Percentiles rank a stretch among this genome's conserved stretches.
Evolutionary conservation across 2,113 vertebrate species (phyloP).

Genomic region (Hyperoodon ampullatus): DNA sequence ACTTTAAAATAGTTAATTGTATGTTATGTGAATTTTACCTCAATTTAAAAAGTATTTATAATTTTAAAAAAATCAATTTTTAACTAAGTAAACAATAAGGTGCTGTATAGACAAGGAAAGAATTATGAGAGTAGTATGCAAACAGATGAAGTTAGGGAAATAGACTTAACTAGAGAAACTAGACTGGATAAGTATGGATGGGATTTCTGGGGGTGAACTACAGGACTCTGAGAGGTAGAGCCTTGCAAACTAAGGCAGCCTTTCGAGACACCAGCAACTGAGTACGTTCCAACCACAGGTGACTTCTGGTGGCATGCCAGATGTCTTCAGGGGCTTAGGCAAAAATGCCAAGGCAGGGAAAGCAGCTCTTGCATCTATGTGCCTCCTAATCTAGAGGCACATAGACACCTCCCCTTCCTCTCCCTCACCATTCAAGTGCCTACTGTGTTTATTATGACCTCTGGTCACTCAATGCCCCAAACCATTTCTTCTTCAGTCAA

Average conservation of each 20-base stretch:
- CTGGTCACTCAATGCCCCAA: not conserved
- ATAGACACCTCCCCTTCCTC: not conserved
- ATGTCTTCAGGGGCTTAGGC: not conserved
- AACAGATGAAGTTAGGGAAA: not conserved
- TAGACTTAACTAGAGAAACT: not conserved
- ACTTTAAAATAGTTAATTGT: not conserved
- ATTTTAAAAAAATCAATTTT: not conserved
- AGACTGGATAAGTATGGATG: not conserved
- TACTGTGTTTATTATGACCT: not conserved
- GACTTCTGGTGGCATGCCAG: not conserved
- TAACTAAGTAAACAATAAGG: constrained; percentile 6
- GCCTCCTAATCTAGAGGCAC: not conserved
- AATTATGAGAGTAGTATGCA: not conserved
- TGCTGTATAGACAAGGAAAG: not conserved
- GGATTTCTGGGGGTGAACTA: not conserved
- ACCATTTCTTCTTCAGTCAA: not conserved
- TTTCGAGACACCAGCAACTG: not conserved
- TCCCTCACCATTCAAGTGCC: not conserved
- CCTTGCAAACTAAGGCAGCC: not conserved
- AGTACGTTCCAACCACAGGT: not conserved
- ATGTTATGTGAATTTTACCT: not conserved
- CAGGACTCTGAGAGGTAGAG: not conserved
- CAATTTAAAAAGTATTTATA: not conserved
- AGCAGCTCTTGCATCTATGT: not conserved
- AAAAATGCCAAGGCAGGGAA: not conserved